These are phyloP conservation scores for Enteromius radiatus DNA, from an alignment of 2,797 vertebrate genomes.

Conservation along the genomic window DNA sequence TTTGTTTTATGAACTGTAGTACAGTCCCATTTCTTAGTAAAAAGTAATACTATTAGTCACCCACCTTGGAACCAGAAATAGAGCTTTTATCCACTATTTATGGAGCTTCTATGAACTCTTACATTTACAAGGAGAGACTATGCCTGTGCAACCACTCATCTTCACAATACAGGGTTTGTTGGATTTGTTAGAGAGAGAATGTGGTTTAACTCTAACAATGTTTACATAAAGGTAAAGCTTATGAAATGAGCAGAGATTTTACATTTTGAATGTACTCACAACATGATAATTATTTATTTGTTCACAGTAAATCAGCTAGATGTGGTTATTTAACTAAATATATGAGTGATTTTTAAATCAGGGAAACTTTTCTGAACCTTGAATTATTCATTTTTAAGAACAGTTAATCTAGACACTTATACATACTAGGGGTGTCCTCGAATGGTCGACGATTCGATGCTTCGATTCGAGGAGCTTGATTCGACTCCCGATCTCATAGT, in stretches of 20 bases:
- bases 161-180: too few relatives aligned
- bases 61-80: neutral
- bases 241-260: neutral
- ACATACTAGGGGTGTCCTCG: too few relatives aligned
- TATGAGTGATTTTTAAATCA: neutral
- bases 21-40: conserved; percentile 7
- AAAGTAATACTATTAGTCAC: neutral
- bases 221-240: conserved; percentile 4
- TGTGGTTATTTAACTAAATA: neutral
- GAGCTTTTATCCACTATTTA: neutral
- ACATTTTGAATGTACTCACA: neutral
- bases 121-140: too few relatives aligned
- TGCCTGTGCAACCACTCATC: too few relatives aligned
- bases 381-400: neutral
- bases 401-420: neutral
- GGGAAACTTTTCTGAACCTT: neutral
- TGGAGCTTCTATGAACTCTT: neutral
- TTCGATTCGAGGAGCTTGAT: too few relatives aligned
- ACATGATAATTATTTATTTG: neutral
- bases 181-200: too few relatives aligned
- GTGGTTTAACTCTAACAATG: neutral
- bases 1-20: neutral
- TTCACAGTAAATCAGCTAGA: neutral
- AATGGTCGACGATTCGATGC: too few relatives aligned
- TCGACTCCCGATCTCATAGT: too few relatives aligned